Evolutionary conservation across 2,888 invertebrate genomes (phyloP), one percentile per base, ranked within the genome.

Genomic region (Epiblema foenella): DNA sequence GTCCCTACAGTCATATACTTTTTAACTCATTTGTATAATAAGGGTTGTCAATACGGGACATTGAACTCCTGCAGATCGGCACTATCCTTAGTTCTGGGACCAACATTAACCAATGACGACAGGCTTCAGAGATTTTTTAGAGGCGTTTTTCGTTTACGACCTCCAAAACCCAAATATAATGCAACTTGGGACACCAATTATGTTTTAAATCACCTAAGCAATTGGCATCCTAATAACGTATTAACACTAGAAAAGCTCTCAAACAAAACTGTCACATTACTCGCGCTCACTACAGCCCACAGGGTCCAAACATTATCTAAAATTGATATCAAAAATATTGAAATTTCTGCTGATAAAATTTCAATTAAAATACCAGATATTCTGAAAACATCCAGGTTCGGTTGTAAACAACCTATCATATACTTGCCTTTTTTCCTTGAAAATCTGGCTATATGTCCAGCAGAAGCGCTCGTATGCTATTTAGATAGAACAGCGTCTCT

Each of bases 291-390:
- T 33, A 58, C 58, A 7, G 66, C 66, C 18, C 57, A 67, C 15
- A 67, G 66, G 20, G 58, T 51, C 12, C 66, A 67, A 18, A 58
- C 66, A 18, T 20, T 65, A 9, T 56, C 65, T n/a, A 64, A 54
- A 42, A 64, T 64, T 3, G 20, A 24, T 64, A 24, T 56, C 1
- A 64, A 42, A n/a, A 65, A 65, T 7, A 56, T 65, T 24, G 20
- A 54, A 12, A 20, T 54, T 39, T 39, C 37, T 0, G 17, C 24
- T n/a, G 46, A 66, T n/a, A 12, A 46, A 46, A 17, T 29, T 20
- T 46, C 17, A 8, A 66, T 66, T n/a, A 57, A 66, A 66, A 66
- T 66, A 29, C 66, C 66, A 12, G 66, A 46, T 39, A 11, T 56
- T 10, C 2, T 66, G 10, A 57, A 66, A 54, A 57, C 66, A 10